Evolutionary conservation across 2,797 vertebrate genomes (phyloP).

Genomic region (Hippocampus kuda): DNA sequence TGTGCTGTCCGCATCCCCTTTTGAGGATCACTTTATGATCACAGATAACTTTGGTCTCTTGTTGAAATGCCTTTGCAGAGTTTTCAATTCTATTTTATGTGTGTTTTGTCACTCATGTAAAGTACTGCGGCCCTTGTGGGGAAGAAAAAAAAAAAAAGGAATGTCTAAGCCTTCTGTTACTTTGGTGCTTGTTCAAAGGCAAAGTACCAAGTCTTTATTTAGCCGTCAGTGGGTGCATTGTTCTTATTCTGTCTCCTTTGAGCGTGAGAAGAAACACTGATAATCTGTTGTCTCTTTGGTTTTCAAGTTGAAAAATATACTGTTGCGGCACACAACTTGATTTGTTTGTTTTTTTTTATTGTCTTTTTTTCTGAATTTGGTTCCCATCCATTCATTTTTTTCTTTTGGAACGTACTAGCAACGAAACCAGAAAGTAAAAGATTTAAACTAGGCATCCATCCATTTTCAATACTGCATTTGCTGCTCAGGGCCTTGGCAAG

Average conservation of each 20-base stretch:
- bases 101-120: neutral
- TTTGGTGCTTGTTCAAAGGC: slow-evolving; percentile 37
- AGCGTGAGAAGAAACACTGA: slow-evolving; percentile 11
- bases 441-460: no score
- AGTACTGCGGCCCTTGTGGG: neutral
- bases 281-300: slow-evolving; percentile 2
- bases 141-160: slow-evolving; percentile 16
- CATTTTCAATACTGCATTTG: no score
- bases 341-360: neutral
- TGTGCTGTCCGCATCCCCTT: neutral
- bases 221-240: slow-evolving; percentile 35
- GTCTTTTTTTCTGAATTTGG: neutral
- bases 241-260: slow-evolving; percentile 32
- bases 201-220: slow-evolving; percentile 41
- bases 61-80: neutral
- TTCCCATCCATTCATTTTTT: neutral
- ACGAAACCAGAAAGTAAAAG: no score
- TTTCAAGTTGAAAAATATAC: neutral
- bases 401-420: no score
- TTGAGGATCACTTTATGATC: neutral
- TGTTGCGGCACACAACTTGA: neutral
- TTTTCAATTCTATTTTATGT: no score
- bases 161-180: slow-evolving; percentile 20
- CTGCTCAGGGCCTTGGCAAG: no score
- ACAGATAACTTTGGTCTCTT: neutral